Percentiles rank a stretch among this genome's conserved stretches.
Conservation (phyloP, 2,113 vertebrate genomes). For the Carettochelys insculpta region DNA sequence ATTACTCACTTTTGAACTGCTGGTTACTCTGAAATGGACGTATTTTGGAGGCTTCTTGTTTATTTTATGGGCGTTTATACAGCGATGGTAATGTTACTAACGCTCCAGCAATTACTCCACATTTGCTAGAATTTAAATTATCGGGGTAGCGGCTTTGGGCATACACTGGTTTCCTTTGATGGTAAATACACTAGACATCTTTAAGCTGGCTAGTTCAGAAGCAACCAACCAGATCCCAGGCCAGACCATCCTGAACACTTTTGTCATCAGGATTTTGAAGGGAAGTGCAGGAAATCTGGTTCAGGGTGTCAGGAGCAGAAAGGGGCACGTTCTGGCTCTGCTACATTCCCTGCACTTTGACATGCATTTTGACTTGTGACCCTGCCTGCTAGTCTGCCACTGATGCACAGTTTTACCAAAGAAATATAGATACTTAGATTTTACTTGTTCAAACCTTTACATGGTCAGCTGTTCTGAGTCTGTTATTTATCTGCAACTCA, state of each 20-base stretch:
- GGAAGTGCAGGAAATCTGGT: not conserved
- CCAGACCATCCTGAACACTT: not conserved
- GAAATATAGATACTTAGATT: fast-evolving
- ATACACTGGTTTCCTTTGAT: not conserved
- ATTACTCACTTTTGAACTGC: not conserved
- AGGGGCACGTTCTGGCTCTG: too few species aligned
- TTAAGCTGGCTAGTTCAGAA: not conserved
- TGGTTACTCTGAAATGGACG: not conserved
- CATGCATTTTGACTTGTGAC: not conserved
- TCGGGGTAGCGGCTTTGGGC: not conserved
- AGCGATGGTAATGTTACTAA: not conserved
- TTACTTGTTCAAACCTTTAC: not conserved
- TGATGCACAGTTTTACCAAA: fast-evolving
- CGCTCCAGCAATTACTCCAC: not conserved
- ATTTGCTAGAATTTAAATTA: not conserved
- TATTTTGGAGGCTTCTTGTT: not conserved
- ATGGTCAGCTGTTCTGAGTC: not conserved
- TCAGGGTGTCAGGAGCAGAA: not conserved
- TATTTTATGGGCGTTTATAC: not conserved
- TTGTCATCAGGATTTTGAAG: not conserved
- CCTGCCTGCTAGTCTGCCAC: fast-evolving
- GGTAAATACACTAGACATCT: not conserved
- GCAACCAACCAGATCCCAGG: not conserved
- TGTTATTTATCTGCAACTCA: not conserved
- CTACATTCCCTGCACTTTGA: fast-evolving